A percentile compares a stretch with the other conserved stretches of the same genome.
Evolutionary conservation across 2,113 vertebrate species (phyloP).

Genomic region (Gymnarchus niloticus): DNA sequence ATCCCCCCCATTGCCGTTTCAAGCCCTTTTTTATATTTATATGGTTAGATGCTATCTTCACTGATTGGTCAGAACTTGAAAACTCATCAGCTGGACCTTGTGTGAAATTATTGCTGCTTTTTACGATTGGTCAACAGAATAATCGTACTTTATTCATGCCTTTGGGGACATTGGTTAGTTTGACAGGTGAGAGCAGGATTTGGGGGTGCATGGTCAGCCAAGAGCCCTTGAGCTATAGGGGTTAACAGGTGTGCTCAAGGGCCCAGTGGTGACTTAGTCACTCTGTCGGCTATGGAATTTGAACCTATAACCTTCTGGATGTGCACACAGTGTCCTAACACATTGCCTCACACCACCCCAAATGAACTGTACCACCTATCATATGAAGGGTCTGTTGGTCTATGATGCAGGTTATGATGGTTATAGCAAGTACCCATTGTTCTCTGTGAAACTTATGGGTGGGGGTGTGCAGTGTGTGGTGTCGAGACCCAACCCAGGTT

Average conservation of each 20-base stretch:
- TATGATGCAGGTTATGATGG: neutral
- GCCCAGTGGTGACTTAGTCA: no score
- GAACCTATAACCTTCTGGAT: no score
- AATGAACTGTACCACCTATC: neutral
- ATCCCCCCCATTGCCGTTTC: neutral
- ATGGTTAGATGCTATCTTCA: neutral
- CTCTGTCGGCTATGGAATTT: no score
- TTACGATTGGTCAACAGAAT: no score
- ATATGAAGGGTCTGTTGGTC: neutral
- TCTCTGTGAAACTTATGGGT: neutral
- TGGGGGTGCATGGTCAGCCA: no score
- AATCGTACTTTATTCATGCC: no score
- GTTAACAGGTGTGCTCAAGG: no score
- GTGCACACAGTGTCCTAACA: no score
- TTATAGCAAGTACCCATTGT: neutral
- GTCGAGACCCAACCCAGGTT: neutral
- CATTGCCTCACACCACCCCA: no score
- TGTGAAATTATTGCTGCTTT: neutral
- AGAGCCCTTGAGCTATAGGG: no score
- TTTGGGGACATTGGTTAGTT: no score
- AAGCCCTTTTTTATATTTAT: neutral
- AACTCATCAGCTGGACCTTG: neutral
- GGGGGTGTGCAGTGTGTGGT: neutral
- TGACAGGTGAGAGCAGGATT: no score
- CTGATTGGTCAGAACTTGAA: neutral